phyloP scores from a whole-genome alignment of 64 coral and sea anemone species.

The Actinia equina region DNA sequence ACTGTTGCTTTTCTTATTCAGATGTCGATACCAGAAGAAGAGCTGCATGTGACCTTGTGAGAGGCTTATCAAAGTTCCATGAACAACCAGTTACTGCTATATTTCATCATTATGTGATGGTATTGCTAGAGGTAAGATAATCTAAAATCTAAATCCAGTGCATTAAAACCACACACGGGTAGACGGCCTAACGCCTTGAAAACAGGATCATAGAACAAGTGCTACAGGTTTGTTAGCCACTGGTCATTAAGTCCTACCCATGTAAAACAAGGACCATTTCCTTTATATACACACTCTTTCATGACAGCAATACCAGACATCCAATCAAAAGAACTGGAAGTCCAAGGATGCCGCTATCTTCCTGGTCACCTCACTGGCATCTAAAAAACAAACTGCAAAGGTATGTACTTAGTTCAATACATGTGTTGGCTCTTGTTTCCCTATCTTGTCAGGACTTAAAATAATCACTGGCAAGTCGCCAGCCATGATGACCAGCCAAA shows the following conservation, averaged over 20 bases:
- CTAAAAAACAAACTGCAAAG: slow-evolving; percentile 98
- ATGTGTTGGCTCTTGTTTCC: no score
- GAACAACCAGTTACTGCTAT: slow-evolving; percentile 93
- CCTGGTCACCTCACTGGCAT: slow-evolving; percentile 93
- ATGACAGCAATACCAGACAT: slow-evolving; percentile 70
- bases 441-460: no score
- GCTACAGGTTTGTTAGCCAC: no score
- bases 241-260: no score
- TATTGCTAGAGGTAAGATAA: slow-evolving; percentile 70
- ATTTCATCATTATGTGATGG: slow-evolving; percentile 88
- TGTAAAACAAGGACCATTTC: no score
- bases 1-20: slow-evolving; percentile 22
- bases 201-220: no score
- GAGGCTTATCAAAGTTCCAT: slow-evolving; percentile 93
- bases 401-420: no score
- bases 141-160: no score
- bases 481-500: no score
- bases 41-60: slow-evolving; percentile 93
- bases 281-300: not conserved
- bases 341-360: slow-evolving; percentile 96
- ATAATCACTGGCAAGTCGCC: no score
- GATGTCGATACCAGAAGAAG: slow-evolving; percentile 95
- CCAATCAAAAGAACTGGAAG: slow-evolving; percentile 84
- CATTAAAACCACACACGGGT: no score
- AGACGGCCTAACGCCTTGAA: no score